A percentile compares a stretch with the other conserved stretches of the same genome.
phyloP scores from a whole-genome alignment of 2,113 vertebrate genomes.

The Psettodes erumei region DNA sequence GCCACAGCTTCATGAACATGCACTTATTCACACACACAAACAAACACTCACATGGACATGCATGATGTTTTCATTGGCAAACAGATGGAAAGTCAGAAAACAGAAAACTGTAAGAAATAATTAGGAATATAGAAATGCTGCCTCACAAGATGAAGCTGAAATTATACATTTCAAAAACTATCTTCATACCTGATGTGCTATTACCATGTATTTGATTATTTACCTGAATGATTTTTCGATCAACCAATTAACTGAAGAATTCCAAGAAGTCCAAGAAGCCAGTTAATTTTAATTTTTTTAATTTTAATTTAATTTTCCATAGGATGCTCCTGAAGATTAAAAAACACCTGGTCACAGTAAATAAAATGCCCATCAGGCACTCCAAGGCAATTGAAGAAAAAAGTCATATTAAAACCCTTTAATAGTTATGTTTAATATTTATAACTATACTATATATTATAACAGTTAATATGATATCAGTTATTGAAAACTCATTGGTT shows the following conservation, averaged over 20 bases:
- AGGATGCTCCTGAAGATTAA: not conserved
- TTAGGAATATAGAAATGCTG: not conserved
- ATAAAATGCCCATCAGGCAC: not conserved
- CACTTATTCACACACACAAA: constrained; percentile 36
- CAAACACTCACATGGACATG: constrained; percentile 27
- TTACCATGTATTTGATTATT: constrained; percentile 16
- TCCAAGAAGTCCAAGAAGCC: not conserved
- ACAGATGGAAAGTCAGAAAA: constrained; percentile 18
- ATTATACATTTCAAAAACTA: not conserved
- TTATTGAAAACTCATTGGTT: too few relatives aligned
- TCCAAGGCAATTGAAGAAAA: not conserved
- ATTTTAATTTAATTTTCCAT: not conserved
- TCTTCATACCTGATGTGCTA: too few relatives aligned
- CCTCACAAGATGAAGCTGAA: not conserved
- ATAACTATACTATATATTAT: too few relatives aligned
- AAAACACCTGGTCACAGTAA: not conserved
- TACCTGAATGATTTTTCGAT: not conserved
- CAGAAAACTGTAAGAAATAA: not conserved
- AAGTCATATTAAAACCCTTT: not conserved
- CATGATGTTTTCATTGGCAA: constrained; percentile 10
- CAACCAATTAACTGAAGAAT: not conserved
- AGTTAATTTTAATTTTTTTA: not conserved
- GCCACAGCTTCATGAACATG: too few relatives aligned
- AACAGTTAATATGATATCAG: too few relatives aligned
- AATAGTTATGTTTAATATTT: too few relatives aligned